Evolutionary conservation across 1,140 invertebrate species (phyloP), one percentile per base, ranked within the genome.

Genomic region (Dinoponera quadriceps): DNA sequence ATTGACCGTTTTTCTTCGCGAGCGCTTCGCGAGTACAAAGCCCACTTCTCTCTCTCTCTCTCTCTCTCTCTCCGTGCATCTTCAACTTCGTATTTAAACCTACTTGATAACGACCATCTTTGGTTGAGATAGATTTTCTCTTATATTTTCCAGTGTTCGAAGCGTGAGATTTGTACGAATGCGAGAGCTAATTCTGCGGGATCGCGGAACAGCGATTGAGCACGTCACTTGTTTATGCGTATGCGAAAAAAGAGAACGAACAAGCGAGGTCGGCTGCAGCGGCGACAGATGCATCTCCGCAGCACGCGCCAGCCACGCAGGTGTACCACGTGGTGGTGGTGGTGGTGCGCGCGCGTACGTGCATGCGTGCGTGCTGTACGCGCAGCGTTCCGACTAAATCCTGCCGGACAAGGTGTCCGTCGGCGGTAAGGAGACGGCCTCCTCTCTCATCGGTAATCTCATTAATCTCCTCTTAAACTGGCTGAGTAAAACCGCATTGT

Each of bases 271-370:
- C 38, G 9, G 13, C 18, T 51, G 29, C 69, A 62, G 20, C n/a
- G 33, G 69, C 63, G 88, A 89, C 88, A 90, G 88, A 89, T 90
- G 88, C 78, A 89, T 87, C 83, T 86, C 73, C 48, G 63, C 82
- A 84, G 86, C 89, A 89, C 89, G 88, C 88, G 89, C 86, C 88
- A 81, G 86, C 62, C 84, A 73, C 66, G 89, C 88, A 90, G 89
- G 88, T 90, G 75, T 55, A 84, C 14, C 83, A 71, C 51, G 77
- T 69, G 72, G 44, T 84, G 38, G 38, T 44, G n/a, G n/a, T n/a
- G n/a, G n/a, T n/a, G n/a, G n/a, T n/a, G n/a, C n/a, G n/a, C n/a
- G n/a, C n/a, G 38, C 38, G 38, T 44, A 9, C 38, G 38, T 44
- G 38, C 38, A 7, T 33, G 33, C 33, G 38, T 44, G 38, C 38